Evolutionary conservation across 2,797 vertebrate genomes (phyloP).

Genomic region (Loriculus beryllinus): DNA sequence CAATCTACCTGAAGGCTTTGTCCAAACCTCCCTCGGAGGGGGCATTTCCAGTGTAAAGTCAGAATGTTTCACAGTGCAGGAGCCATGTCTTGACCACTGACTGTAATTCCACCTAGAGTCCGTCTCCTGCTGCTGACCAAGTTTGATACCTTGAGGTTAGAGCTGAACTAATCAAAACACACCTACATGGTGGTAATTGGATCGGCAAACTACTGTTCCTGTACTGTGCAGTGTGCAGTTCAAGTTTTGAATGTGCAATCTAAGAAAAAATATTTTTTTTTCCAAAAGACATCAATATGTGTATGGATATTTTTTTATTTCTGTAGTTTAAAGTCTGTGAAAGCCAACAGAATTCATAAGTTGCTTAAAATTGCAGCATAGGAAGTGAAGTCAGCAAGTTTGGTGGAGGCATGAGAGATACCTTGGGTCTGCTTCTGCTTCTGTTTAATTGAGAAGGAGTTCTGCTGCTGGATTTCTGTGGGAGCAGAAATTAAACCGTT

Average conservation of each 20-base stretch:
- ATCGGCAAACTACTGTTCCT: slow-evolving; percentile 12
- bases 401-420: not conserved
- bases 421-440: not conserved
- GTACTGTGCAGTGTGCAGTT: not conserved
- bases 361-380: not conserved
- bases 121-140: not conserved
- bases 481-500: not conserved
- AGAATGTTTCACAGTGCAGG: not conserved
- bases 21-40: not conserved
- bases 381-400: not conserved
- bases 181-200: not conserved
- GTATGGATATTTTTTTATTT: not conserved
- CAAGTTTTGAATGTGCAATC: slow-evolving; percentile 40
- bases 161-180: not conserved
- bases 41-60: not conserved
- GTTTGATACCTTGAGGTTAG: not conserved
- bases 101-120: slow-evolving; percentile 12
- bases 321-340: not conserved
- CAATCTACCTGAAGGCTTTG: not conserved
- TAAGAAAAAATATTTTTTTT: slow-evolving; percentile 30
- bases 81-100: not conserved
- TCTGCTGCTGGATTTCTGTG: not conserved
- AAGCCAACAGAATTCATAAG: not conserved
- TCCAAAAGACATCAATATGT: not conserved
- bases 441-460: not conserved